Evolutionary conservation across 2,888 invertebrate species (phyloP).

Genomic region (Microchrysa polita): DNA sequence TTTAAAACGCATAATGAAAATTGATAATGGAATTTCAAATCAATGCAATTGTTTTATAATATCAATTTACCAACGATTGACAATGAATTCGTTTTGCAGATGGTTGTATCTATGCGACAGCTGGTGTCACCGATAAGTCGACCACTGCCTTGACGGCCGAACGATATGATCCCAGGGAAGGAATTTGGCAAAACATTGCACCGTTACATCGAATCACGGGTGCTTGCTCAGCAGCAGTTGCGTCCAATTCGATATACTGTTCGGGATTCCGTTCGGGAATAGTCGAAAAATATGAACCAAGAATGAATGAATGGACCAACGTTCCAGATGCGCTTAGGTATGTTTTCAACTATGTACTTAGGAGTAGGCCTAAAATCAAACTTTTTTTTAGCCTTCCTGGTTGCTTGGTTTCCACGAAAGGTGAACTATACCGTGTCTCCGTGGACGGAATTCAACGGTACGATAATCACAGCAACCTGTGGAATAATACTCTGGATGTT

Average conservation of each 20-base stretch:
- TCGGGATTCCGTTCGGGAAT: slow-evolving; percentile 27
- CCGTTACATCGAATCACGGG: slow-evolving; percentile 3
- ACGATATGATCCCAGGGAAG: slow-evolving; percentile 30
- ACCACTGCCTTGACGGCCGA: slow-evolving; percentile 5
- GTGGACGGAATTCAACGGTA: slow-evolving; percentile 22
- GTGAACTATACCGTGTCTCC: slow-evolving; percentile 29
- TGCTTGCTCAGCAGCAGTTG: slow-evolving; percentile 31
- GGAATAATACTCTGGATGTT: slow-evolving; percentile 29
- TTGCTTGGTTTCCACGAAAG: slow-evolving; percentile 31
- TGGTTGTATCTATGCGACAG: slow-evolving; percentile 13
- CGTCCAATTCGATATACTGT: slow-evolving; percentile 17
- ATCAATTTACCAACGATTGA: no score
- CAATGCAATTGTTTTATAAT: no score
- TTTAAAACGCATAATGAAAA: no score
- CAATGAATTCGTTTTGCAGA: background rate
- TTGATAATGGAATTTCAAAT: no score
- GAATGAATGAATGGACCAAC: slow-evolving; percentile 8
- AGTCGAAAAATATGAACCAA: slow-evolving; percentile 20
- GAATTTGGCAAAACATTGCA: slow-evolving; percentile 23
- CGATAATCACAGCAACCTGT: slow-evolving; percentile 1
- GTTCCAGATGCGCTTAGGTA: slow-evolving; percentile 18
- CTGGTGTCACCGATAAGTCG: slow-evolving; percentile 21
- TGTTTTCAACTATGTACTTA: background rate
- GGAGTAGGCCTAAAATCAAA: no score
- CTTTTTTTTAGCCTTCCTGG: slow-evolving; percentile 21